Percentiles rank a stretch among this genome's conserved stretches.
phyloP scores from a whole-genome alignment of 2,888 invertebrate genomes.

The Tipula helvola region DNA sequence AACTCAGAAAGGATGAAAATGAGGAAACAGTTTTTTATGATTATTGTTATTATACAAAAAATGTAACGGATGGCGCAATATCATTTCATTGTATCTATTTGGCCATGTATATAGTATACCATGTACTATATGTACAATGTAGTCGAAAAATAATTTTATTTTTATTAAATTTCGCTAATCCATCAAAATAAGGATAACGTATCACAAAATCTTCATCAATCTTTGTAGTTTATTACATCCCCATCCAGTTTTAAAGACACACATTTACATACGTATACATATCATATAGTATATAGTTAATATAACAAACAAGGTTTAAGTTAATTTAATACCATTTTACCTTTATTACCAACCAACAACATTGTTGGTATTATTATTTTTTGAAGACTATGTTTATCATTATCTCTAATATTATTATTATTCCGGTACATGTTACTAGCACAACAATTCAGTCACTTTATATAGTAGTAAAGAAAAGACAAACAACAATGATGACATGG shows the following conservation, averaged over 20 bases:
- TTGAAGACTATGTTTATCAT: not conserved
- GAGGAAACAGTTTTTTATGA: not conserved
- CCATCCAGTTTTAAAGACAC: not conserved
- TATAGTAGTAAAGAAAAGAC: not conserved
- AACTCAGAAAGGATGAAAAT: not conserved
- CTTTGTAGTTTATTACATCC: not conserved
- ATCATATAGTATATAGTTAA: not conserved
- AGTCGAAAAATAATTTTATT: not conserved
- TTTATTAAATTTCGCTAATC: not conserved
- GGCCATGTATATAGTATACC: not conserved
- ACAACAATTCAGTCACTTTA: not conserved
- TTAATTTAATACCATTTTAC: not conserved
- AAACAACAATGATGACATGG: not conserved
- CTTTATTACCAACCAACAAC: not conserved
- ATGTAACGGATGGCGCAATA: not conserved
- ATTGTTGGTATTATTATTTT: not conserved
- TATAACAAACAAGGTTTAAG: not conserved
- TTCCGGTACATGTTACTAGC: not conserved
- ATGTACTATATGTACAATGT: not conserved
- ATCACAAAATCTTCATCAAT: not conserved
- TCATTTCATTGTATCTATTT: not conserved
- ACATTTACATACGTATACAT: not conserved
- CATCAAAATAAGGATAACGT: not conserved
- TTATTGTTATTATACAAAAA: not conserved
- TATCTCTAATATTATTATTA: not conserved